These are phyloP conservation scores for Temnothorax ravouxi DNA, from an alignment of 2,888 invertebrate genomes.

Conservation along the genomic window DNA sequence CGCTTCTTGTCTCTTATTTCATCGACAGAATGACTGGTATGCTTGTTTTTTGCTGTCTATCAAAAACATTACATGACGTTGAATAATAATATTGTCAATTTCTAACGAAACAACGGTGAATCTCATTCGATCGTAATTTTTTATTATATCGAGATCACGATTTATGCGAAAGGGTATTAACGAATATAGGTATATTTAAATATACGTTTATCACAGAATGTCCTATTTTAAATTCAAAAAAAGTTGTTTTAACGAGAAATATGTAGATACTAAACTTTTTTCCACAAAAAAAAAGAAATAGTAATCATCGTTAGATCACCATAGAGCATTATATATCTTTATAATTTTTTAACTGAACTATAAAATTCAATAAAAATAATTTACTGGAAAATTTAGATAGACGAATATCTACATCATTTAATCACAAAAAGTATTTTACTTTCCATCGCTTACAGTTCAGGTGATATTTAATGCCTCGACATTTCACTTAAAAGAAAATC, in stretches of 20 bases:
- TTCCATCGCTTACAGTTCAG: constrained; percentile 12
- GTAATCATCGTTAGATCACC: neutral
- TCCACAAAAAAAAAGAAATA: neutral
- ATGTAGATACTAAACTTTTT: neutral
- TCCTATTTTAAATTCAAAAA: neutral
- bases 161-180: neutral
- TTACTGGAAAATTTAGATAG: neutral
- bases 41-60: neutral
- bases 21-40: neutral
- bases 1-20: neutral
- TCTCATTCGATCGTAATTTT: constrained; percentile 1
- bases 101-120: neutral
- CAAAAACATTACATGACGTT: neutral
- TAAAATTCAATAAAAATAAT: neutral
- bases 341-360: neutral
- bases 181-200: neutral
- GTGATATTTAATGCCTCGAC: constrained; percentile 26
- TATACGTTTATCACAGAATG: neutral
- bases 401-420: neutral
- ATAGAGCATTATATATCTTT: neutral
- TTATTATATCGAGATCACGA: neutral
- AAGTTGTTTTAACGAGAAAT: neutral
- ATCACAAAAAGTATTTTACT: constrained; percentile 5
- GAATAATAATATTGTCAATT: constrained; percentile 16
- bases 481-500: constrained; percentile 32